A percentile compares a stretch with the other conserved stretches of the same genome.
Evolutionary conservation across 2,113 vertebrate species (phyloP).

Genomic region (Ailurus styani): DNA sequence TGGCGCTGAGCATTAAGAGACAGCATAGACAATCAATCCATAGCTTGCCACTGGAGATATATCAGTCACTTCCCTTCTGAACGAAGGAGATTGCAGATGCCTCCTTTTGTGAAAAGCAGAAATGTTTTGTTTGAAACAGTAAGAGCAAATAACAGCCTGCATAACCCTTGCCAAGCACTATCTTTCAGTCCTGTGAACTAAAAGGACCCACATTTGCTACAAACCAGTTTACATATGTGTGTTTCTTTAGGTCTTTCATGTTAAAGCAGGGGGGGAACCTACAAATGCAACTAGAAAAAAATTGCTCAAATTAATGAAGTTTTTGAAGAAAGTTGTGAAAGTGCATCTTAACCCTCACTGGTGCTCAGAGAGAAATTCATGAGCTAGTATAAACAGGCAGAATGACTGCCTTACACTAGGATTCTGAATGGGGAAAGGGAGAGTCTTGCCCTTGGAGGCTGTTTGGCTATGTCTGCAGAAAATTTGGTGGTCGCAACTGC

Average conservation of each 20-base stretch:
- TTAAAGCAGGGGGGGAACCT: not conserved
- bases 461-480: not conserved
- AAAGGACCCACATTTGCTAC: not conserved
- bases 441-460: not conserved
- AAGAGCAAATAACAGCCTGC: not conserved
- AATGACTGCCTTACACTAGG: not conserved
- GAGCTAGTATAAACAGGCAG: not conserved
- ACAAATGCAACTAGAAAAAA: not conserved
- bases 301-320: not conserved
- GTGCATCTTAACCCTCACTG: not conserved
- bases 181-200: not conserved
- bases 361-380: not conserved
- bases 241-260: not conserved
- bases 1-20: not conserved
- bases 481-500: not conserved
- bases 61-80: not conserved
- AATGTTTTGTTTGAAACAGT: not conserved
- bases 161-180: not conserved
- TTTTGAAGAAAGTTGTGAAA: not conserved
- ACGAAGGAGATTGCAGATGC: not conserved
- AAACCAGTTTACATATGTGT: not conserved
- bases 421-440: no score
- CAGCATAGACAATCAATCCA: fast-evolving
- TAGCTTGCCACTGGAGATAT: not conserved
- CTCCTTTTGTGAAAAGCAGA: not conserved